Conservation (phyloP, 2,888 invertebrate genomes). For the Temnothorax rugatulus region DNA sequence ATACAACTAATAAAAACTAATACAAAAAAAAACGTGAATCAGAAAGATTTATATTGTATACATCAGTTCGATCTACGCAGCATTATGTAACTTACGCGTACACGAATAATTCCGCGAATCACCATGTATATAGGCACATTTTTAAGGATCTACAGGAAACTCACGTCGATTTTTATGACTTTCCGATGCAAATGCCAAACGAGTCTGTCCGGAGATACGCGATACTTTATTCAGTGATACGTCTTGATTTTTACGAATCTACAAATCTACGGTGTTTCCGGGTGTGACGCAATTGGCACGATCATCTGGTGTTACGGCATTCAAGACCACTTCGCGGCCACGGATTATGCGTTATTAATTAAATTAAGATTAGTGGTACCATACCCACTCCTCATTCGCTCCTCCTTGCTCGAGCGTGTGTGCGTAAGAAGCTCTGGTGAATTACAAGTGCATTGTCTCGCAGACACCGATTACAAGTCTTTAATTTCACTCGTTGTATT, state of each 20-base stretch:
- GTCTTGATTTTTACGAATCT: not conserved
- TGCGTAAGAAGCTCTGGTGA: conserved; percentile 50
- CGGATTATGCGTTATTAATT: conserved; percentile 46
- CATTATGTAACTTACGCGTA: not conserved
- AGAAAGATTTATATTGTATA: conserved; percentile 8
- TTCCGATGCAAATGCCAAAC: conserved; percentile 28
- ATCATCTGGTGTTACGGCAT: not conserved
- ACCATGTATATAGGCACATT: conserved; percentile 1
- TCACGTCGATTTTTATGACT: conserved; percentile 29
- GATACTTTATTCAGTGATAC: not conserved
- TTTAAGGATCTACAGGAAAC: conserved; percentile 27
- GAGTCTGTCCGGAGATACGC: not conserved
- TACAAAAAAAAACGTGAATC: not conserved
- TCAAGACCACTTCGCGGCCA: not conserved
- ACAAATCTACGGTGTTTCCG: too few species aligned
- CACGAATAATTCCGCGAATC: not conserved
- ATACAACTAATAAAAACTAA: not conserved
- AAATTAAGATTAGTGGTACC: conserved; percentile 52
- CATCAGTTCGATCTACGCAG: conserved; percentile 5
- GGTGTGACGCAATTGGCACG: not conserved
- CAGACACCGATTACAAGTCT: conserved; percentile 19
- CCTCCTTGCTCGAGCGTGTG: conserved; percentile 30
- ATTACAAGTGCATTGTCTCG: conserved; percentile 48
- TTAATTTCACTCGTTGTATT: conserved; percentile 14
- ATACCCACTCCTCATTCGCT: conserved; percentile 42